phyloP scores from a whole-genome alignment of 2,888 invertebrate genomes.

The Magallana nippona region DNA sequence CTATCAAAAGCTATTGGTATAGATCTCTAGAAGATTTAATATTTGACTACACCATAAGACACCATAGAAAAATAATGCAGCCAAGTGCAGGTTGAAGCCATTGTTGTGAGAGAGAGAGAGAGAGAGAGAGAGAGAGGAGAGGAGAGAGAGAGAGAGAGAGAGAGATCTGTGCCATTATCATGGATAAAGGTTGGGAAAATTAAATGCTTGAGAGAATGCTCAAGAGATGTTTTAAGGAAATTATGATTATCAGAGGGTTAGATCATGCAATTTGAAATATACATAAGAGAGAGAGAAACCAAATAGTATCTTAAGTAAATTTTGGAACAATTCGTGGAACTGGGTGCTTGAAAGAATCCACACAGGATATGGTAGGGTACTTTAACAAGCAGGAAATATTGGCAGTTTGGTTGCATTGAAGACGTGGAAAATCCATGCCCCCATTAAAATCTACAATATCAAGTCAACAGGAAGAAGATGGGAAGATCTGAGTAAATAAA shows the following conservation, averaged over 20 bases:
- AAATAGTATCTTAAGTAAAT: neutral
- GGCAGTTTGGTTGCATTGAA: neutral
- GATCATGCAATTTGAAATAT: neutral
- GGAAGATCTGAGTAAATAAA: neutral
- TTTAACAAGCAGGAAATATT: conserved; percentile 11
- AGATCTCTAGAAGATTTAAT: neutral
- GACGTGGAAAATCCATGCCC: neutral
- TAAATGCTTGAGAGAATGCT: neutral
- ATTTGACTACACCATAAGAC: neutral
- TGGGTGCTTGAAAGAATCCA: neutral
- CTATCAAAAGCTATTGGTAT: neutral
- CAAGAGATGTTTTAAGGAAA: neutral
- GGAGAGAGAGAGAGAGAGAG: too few relatives aligned
- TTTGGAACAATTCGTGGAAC: neutral
- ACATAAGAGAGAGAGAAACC: neutral
- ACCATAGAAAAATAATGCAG: neutral
- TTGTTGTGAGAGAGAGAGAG: too few relatives aligned
- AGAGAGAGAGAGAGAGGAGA: too few relatives aligned
- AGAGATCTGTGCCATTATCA: neutral
- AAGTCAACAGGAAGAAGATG: conserved; percentile 12
- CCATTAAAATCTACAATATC: neutral
- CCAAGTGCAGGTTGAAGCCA: neutral
- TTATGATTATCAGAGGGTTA: neutral
- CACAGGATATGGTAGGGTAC: conserved; percentile 10
- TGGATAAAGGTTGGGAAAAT: neutral